Percentiles rank a stretch among this genome's conserved stretches.
phyloP scores from a whole-genome alignment of 53 echinoderm and acorn worm species.

The Glandiceps talaboti region DNA sequence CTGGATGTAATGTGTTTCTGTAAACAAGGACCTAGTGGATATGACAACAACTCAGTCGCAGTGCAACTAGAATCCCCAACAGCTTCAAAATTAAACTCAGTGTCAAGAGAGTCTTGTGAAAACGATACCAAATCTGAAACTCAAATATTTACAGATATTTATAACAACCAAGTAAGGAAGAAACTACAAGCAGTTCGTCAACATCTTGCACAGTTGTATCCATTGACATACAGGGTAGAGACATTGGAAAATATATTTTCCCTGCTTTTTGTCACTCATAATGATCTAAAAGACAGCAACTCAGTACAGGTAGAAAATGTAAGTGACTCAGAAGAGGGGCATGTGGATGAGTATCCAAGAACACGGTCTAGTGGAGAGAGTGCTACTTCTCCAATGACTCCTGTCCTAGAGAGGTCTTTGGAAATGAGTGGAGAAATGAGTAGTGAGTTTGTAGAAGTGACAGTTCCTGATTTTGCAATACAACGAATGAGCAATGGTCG shows the following conservation, averaged over 20 bases:
- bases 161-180: neutral
- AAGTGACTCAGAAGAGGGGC: slow-evolving; percentile 49
- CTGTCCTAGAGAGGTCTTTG: neutral
- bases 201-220: slow-evolving; percentile 41
- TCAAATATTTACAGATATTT: neutral
- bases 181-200: slow-evolving; percentile 31
- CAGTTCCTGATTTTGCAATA: neutral
- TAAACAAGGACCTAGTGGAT: neutral
- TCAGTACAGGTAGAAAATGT: slow-evolving; percentile 51
- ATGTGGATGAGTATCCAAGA: slow-evolving; percentile 25
- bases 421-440: neutral
- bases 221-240: slow-evolving; percentile 77
- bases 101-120: neutral
- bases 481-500: neutral
- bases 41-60: too few relatives aligned
- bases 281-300: slow-evolving; percentile 19
- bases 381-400: neutral
- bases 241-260: slow-evolving; percentile 84
- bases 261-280: slow-evolving; percentile 59
- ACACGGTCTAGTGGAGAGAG: neutral
- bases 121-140: neutral
- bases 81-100: neutral
- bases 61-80: neutral
- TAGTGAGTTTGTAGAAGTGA: neutral
- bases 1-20: slow-evolving; percentile 15